These are phyloP conservation scores for Agrotis exclamationis DNA, from an alignment of 2,888 invertebrate species.

Conservation along the genomic window DNA sequence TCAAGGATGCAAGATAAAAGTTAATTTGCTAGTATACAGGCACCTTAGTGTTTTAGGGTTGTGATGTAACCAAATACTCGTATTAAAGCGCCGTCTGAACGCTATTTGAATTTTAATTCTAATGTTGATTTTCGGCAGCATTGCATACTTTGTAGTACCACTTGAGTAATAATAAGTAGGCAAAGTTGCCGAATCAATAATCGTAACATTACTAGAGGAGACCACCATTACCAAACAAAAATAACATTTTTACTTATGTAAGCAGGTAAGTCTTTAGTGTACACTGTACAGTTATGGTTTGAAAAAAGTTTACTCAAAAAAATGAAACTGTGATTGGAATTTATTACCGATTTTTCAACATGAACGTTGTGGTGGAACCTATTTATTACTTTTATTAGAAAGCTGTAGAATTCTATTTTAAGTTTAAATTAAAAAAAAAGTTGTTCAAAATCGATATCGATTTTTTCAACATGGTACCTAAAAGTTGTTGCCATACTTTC, in stretches of 20 bases:
- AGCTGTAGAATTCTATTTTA: no score
- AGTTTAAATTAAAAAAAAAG: no score
- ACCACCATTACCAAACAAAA: slow-evolving; percentile 56
- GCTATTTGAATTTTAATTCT: slow-evolving; percentile 66
- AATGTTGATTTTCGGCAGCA: slow-evolving; percentile 66
- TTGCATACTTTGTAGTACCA: slow-evolving; percentile 65
- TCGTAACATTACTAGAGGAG: slow-evolving; percentile 56
- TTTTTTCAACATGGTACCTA: slow-evolving; percentile 4
- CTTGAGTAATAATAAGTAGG: slow-evolving; percentile 68
- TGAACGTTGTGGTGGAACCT: neutral
- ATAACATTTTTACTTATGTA: slow-evolving; percentile 45
- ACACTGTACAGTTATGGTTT: neutral
- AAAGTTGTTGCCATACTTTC: slow-evolving; percentile 23
- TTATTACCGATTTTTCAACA: no score
- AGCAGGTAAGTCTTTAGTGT: slow-evolving; percentile 11
- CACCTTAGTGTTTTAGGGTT: slow-evolving; percentile 35
- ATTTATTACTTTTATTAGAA: no score
- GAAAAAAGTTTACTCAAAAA: no score
- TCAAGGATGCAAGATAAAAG: slow-evolving; percentile 36
- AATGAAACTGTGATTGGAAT: no score
- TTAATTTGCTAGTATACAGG: slow-evolving; percentile 36
- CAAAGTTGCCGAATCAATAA: slow-evolving; percentile 63
- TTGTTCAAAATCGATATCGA: no score
- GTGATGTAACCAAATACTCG: slow-evolving; percentile 56
- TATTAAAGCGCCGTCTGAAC: slow-evolving; percentile 37